phyloP scores from a whole-genome alignment of 2,113 vertebrate species.

The Chroicocephalus ridibundus region DNA sequence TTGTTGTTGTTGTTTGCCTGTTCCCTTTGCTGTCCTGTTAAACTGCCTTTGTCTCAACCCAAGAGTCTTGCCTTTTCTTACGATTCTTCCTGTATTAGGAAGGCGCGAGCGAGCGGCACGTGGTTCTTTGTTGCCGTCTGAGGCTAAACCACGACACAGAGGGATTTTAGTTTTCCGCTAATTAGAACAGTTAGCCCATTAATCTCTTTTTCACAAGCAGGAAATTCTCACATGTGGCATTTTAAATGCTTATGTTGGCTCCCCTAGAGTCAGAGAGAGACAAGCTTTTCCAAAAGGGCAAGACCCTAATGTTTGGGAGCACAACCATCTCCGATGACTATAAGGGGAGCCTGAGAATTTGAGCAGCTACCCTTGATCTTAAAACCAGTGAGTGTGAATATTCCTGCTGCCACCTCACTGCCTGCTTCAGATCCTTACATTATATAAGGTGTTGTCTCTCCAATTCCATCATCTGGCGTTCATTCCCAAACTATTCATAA shows the following conservation, averaged over 20 bases:
- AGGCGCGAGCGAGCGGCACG: too few relatives aligned
- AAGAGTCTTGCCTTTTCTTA: too few relatives aligned
- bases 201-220: not conserved
- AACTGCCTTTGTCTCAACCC: too few relatives aligned
- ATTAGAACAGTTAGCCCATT: not conserved
- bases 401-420: not conserved
- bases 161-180: not conserved
- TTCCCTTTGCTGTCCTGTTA: too few relatives aligned
- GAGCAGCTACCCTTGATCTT: not conserved
- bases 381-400: not conserved
- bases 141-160: too few relatives aligned
- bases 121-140: too few relatives aligned
- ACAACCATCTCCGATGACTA: fast-evolving
- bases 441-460: not conserved
- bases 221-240: not conserved
- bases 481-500: not conserved
- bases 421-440: not conserved
- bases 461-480: not conserved
- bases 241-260: not conserved
- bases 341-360: not conserved
- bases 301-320: not conserved
- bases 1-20: too few relatives aligned
- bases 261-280: not conserved
- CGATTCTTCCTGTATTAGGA: too few relatives aligned
- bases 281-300: not conserved